Evolutionary conservation across 1,140 invertebrate genomes (phyloP).

Genomic region (Amyelois transitella): DNA sequence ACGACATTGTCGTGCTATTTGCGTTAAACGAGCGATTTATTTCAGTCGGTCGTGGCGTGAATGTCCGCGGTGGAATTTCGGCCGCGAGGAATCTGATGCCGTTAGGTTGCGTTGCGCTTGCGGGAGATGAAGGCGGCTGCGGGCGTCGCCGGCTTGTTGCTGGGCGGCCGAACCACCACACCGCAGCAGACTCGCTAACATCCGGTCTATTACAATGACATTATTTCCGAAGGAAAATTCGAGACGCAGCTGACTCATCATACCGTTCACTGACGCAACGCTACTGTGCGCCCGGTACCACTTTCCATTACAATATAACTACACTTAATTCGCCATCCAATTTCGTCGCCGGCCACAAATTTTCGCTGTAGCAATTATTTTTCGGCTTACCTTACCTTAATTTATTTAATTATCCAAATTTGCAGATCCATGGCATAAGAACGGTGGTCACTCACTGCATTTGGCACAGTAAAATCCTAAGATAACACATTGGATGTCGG

Average conservation of each 20-base stretch:
- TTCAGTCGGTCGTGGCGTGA: conserved; percentile 68
- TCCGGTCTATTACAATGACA: conserved; percentile 39
- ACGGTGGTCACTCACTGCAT: conserved; percentile 55
- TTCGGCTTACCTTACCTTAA: conserved; percentile 43
- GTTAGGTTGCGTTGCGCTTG: conserved; percentile 51
- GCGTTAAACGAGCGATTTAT: conserved; percentile 70
- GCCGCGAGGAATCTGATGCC: conserved; percentile 63
- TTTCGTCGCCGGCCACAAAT: conserved; percentile 11
- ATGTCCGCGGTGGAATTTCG: conserved; percentile 68
- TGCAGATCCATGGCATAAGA: conserved; percentile 23
- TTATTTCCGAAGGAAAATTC: conserved; percentile 66
- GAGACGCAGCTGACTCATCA: conserved; percentile 64
- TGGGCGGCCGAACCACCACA: conserved; percentile 18
- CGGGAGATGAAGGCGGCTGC: conserved; percentile 17
- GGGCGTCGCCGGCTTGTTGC: conserved; percentile 19
- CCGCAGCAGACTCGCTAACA: conserved; percentile 24
- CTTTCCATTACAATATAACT: conserved; percentile 12
- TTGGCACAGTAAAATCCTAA: conserved; percentile 60
- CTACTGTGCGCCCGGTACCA: conserved; percentile 11
- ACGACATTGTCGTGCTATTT: conserved; percentile 68
- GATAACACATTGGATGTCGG: conserved; percentile 51
- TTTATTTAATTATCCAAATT: conserved; percentile 27
- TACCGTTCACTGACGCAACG: conserved; percentile 31
- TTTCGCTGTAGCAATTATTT: conserved; percentile 24
- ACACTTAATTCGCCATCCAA: conserved; percentile 1